These are phyloP conservation scores for Lerista edwardsae DNA, from an alignment of 2,797 vertebrate species.

Conservation along the genomic window DNA sequence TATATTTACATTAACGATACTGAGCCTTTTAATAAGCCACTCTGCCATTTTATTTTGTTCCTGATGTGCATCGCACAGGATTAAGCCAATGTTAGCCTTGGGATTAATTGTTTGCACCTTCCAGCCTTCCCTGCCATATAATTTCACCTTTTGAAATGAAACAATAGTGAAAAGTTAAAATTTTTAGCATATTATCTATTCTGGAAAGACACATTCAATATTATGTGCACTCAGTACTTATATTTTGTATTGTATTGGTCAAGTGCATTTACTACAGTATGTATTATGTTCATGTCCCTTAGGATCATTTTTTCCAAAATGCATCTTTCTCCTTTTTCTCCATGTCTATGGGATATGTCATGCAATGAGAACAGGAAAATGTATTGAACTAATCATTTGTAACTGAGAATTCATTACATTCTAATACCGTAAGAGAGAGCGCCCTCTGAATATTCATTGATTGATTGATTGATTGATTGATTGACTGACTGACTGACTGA, in stretches of 20 bases:
- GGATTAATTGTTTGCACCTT: not conserved
- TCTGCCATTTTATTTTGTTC: not conserved
- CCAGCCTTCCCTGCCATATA: not conserved
- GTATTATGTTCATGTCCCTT: not conserved
- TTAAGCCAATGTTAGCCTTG: not conserved
- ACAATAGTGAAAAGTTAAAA: not conserved
- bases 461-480: too few species aligned
- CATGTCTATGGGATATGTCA: not conserved
- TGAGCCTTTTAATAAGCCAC: not conserved
- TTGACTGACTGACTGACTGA: too few species aligned
- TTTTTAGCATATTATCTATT: not conserved
- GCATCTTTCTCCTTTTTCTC: not conserved
- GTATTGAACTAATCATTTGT: accelerated
- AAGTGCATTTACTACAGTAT: not conserved
- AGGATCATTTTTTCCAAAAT: not conserved
- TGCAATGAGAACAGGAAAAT: not conserved
- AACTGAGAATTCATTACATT: not conserved
- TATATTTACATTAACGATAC: not conserved
- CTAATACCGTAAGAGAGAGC: not conserved
- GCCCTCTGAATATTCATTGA: too few species aligned
- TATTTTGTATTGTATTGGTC: not conserved
- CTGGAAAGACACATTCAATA: not conserved
- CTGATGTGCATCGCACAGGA: not conserved
- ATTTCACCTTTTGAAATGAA: not conserved
- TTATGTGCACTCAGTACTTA: not conserved